These are phyloP conservation scores for Lasiurus borealis DNA, from an alignment of 2,113 vertebrate species.

Conservation along the genomic window DNA sequence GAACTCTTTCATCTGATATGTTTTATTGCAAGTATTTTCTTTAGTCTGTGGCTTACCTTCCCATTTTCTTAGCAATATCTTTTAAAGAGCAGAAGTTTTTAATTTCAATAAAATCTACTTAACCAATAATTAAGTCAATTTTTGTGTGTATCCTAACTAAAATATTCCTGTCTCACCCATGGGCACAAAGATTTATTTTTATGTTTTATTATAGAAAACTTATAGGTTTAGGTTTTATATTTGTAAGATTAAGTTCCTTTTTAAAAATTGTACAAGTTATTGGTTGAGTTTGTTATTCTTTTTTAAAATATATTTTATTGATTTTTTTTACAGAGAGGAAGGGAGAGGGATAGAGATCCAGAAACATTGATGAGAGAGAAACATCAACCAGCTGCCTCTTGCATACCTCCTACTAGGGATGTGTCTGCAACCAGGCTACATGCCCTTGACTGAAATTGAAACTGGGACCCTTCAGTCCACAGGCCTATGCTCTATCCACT, in stretches of 20 bases:
- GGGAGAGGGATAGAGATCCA: too few relatives aligned
- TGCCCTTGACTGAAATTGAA: too few relatives aligned
- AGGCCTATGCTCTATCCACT: too few relatives aligned
- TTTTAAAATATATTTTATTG: background rate
- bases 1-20: background rate
- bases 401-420: too few relatives aligned
- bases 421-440: too few relatives aligned
- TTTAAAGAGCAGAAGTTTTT: background rate
- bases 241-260: background rate
- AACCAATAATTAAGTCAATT: background rate
- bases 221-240: background rate
- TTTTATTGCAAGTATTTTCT: background rate
- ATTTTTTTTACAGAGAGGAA: too few relatives aligned
- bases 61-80: background rate
- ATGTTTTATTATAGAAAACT: background rate
- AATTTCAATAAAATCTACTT: background rate
- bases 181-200: background rate
- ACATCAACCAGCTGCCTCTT: too few relatives aligned
- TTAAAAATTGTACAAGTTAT: background rate
- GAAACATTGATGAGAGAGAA: too few relatives aligned
- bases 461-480: too few relatives aligned
- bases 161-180: background rate
- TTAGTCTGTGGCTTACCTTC: background rate
- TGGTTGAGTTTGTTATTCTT: background rate
- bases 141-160: conserved; percentile 7